Conservation (phyloP, 1,140 invertebrate genomes). For the Leucophenga varia region DNA sequence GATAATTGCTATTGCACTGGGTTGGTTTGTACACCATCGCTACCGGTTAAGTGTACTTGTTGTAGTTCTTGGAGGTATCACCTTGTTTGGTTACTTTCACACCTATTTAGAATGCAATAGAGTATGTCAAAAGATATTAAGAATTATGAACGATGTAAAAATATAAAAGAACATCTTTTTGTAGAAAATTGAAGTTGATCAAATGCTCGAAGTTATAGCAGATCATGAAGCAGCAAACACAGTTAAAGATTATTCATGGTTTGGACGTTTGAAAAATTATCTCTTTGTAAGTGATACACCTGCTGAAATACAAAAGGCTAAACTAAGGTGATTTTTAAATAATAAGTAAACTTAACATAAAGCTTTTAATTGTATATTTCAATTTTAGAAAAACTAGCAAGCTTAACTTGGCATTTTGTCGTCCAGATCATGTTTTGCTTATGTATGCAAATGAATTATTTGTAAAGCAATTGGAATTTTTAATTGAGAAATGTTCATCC, state of each 20-base stretch:
- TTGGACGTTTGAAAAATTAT: conserved; percentile 4
- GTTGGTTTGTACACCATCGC: conserved; percentile 26
- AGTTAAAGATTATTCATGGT: conserved; percentile 5
- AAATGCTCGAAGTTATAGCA: conserved; percentile 35
- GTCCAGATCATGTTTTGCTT: conserved; percentile 41
- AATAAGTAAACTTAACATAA: neutral
- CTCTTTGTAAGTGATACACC: conserved; percentile 2
- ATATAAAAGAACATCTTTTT: neutral
- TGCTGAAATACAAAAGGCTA: conserved; percentile 12
- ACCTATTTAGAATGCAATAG: conserved; percentile 49
- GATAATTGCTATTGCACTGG: conserved; percentile 9
- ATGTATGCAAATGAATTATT: conserved; percentile 39
- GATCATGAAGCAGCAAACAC: conserved; percentile 9
- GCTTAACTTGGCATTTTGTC: conserved; percentile 27
- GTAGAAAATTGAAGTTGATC: conserved; percentile 38
- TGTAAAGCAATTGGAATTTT: conserved; percentile 31
- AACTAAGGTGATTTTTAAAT: conserved; percentile 15
- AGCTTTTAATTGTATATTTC: neutral
- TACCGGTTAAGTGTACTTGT: conserved; percentile 18
- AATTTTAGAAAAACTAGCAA: conserved; percentile 33
- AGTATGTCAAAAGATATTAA: conserved; percentile 15
- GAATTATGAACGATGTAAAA: neutral
- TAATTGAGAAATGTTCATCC: conserved; percentile 28
- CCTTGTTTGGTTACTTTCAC: conserved; percentile 36
- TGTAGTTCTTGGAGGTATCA: conserved; percentile 21